phyloP scores from a whole-genome alignment of 1,140 invertebrate genomes.

The Bursaphelenchus mucronatus region DNA sequence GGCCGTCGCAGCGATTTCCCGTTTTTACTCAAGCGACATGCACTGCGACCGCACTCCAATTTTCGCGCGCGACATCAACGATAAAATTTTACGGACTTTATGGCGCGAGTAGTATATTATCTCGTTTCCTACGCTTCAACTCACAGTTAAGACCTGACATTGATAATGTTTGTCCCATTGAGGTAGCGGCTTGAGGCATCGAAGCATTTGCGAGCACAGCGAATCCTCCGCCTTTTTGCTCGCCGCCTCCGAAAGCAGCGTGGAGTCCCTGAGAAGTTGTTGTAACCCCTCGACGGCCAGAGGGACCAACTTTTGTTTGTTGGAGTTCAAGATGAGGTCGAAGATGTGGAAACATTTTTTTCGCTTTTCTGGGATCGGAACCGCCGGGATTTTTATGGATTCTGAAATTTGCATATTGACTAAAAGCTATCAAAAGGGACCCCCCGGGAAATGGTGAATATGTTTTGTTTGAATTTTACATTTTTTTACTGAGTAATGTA shows the following conservation, averaged over 20 bases:
- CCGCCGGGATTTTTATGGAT: conserved; percentile 22
- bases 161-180: conserved; percentile 30
- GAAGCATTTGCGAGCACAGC: conserved; percentile 22
- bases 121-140: too few relatives aligned
- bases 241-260: conserved; percentile 1
- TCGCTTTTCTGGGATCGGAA: conserved; percentile 26
- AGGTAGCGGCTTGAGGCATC: conserved; percentile 8
- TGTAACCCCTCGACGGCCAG: conserved; percentile 29
- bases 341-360: conserved; percentile 27
- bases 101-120: too few relatives aligned
- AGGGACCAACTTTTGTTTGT: conserved; percentile 21
- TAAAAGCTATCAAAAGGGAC: too few relatives aligned
- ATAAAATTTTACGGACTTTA: too few relatives aligned
- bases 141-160: conserved; percentile 26
- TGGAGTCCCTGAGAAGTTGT: conserved; percentile 23
- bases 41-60: too few relatives aligned
- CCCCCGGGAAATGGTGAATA: too few relatives aligned
- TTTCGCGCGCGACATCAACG: too few relatives aligned
- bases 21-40: too few relatives aligned
- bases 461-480: too few relatives aligned
- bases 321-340: background rate
- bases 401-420: conserved; percentile 2
- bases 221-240: conserved; percentile 25
- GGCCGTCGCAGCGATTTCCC: too few relatives aligned
- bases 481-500: too few relatives aligned